Conservation (phyloP, 1,140 invertebrate species). For the Drosophila pseudoananassae region DNA sequence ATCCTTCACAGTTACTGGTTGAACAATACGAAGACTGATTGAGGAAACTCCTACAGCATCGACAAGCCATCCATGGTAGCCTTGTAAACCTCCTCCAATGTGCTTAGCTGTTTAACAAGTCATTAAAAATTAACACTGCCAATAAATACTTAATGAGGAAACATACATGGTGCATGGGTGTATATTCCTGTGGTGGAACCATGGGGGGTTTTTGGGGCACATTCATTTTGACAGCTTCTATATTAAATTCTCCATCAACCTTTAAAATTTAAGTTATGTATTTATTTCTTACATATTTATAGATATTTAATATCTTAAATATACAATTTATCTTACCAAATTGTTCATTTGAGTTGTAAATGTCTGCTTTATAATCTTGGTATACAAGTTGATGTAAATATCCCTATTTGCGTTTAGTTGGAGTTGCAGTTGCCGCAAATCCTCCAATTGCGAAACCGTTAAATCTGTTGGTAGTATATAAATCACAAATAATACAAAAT, state of each 20-base stretch:
- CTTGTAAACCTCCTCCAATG: constrained; percentile 45
- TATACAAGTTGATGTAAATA: constrained; percentile 47
- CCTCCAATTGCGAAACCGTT: constrained; percentile 41
- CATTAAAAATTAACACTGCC: constrained; percentile 1
- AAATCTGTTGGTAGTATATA: constrained; percentile 32
- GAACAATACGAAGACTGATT: constrained; percentile 36
- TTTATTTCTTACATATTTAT: not conserved
- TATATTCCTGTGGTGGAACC: constrained; percentile 16
- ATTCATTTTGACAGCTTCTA: constrained; percentile 33
- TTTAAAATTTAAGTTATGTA: not conserved
- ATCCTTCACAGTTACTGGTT: constrained; percentile 58
- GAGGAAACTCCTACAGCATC: constrained; percentile 25
- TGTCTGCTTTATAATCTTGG: constrained; percentile 45
- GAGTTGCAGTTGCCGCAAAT: constrained; percentile 40
- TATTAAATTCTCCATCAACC: constrained; percentile 50
- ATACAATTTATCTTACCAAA: constrained; percentile 41
- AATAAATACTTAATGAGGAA: not conserved
- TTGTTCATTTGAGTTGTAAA: constrained; percentile 56
- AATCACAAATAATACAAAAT: not conserved
- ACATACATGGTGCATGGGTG: constrained; percentile 39
- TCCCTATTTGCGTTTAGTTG: constrained; percentile 30
- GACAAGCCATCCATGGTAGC: constrained; percentile 19
- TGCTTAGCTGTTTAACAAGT: constrained; percentile 34
- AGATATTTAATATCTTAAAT: no score
- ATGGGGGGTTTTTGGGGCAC: constrained; percentile 39